A percentile compares a stretch with the other conserved stretches of the same genome.
Evolutionary conservation across 1,140 invertebrate genomes (phyloP).

Genomic region (Oscheius sp.): DNA sequence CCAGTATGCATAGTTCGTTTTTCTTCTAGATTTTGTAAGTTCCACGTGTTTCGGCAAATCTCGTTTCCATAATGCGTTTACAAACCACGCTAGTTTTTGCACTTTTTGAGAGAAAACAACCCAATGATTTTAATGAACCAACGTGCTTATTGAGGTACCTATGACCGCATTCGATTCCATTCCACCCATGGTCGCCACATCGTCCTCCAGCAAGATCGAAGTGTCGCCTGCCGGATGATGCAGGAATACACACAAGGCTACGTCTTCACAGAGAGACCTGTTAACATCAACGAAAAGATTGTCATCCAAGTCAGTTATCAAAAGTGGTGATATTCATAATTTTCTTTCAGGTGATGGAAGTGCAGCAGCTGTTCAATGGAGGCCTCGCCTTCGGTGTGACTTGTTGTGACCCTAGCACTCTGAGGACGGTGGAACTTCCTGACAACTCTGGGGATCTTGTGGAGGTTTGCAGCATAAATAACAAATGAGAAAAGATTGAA

Average conservation of each 20-base stretch:
- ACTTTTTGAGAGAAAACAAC: too few relatives aligned
- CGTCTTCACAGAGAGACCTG: conserved; percentile 81
- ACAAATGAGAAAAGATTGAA: too few relatives aligned
- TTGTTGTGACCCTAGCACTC: conserved; percentile 78
- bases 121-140: too few relatives aligned
- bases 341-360: conserved; percentile 14
- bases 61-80: neutral
- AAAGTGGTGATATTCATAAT: neutral
- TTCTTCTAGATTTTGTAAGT: too few relatives aligned
- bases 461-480: too few relatives aligned
- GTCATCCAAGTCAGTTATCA: conserved; percentile 71
- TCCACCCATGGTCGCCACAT: conserved; percentile 24
- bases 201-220: conserved; percentile 62
- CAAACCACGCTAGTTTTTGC: neutral
- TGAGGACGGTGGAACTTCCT: conserved; percentile 76
- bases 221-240: conserved; percentile 75
- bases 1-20: too few relatives aligned
- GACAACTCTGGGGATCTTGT: conserved; percentile 86
- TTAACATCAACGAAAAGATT: conserved; percentile 79
- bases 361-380: conserved; percentile 72
- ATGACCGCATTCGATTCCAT: conserved; percentile 23
- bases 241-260: conserved; percentile 90
- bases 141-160: neutral
- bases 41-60: too few relatives aligned
- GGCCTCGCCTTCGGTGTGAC: conserved; percentile 86